These are phyloP conservation scores for Frankliniella fusca DNA, from an alignment of 2,888 invertebrate species.

Conservation along the genomic window DNA sequence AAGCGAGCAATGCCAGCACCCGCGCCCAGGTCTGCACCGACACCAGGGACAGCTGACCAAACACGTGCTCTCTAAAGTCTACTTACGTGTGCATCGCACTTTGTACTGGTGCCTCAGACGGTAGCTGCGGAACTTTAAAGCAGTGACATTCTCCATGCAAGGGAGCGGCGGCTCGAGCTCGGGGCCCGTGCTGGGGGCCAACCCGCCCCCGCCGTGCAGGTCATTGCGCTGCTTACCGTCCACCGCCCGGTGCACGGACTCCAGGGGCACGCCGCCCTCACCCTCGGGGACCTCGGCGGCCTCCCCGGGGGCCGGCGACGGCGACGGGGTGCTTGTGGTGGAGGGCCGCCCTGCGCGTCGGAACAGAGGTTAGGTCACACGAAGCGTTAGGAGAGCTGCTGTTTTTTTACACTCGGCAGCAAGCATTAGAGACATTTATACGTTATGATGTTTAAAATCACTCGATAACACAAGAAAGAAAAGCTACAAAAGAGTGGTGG, in stretches of 20 bases:
- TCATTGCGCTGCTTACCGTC: slow-evolving; percentile 13
- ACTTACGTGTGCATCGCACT: slow-evolving; percentile 22
- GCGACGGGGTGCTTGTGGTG: background rate
- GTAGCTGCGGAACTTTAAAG: slow-evolving; percentile 29
- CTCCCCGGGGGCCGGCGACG: background rate
- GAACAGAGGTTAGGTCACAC: slow-evolving; percentile 16
- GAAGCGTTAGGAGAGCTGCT: background rate
- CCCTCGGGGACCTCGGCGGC: background rate
- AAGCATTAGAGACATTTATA: no score
- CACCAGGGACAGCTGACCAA: background rate
- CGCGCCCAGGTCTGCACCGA: background rate
- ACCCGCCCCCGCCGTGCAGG: background rate
- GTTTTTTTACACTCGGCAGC: no score
- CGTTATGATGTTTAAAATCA: no score
- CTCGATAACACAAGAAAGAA: no score
- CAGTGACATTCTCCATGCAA: slow-evolving; percentile 20
- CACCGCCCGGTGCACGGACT: background rate
- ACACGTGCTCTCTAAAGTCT: background rate
- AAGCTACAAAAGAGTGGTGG: no score
- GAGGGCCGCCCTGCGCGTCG: slow-evolving; percentile 2
- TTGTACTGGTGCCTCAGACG: slow-evolving; percentile 21
- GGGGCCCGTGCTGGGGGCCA: background rate
- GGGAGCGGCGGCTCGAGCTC: slow-evolving; percentile 10
- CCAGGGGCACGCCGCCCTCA: background rate
- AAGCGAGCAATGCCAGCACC: background rate